A percentile compares a stretch with the other conserved stretches of the same genome.
phyloP scores from a whole-genome alignment of 1,140 invertebrate genomes.

The Goniozus legneri region DNA sequence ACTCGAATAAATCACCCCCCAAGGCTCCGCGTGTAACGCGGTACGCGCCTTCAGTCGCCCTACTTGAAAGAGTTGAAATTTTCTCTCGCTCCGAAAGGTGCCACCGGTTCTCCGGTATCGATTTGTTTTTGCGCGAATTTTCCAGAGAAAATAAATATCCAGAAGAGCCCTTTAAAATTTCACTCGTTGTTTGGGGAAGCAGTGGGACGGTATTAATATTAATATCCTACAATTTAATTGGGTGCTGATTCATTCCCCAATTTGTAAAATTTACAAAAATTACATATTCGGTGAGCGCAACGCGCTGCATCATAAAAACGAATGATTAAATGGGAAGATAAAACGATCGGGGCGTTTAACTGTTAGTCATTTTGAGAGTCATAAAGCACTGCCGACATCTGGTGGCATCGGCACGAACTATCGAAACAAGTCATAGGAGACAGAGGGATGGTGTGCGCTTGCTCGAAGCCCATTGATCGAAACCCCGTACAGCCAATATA shows the following conservation, averaged over 20 bases:
- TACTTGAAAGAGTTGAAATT: conserved; percentile 41
- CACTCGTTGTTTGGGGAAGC: too few relatives aligned
- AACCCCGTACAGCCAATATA: conserved; percentile 33
- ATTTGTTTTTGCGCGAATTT: too few relatives aligned
- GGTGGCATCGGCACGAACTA: conserved; percentile 37
- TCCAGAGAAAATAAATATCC: too few relatives aligned
- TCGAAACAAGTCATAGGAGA: conserved; percentile 36
- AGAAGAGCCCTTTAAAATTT: too few relatives aligned
- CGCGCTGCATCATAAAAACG: neutral
- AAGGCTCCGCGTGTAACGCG: conserved; percentile 40
- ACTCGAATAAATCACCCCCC: conserved; percentile 55
- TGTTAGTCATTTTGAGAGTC: conserved; percentile 37
- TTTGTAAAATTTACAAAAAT: too few relatives aligned
- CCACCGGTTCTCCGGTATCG: neutral
- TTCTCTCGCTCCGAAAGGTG: conserved; percentile 44
- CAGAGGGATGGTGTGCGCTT: conserved; percentile 31
- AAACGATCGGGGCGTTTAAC: conserved; percentile 38
- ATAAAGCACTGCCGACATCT: conserved; percentile 49
- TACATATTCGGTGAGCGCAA: too few relatives aligned
- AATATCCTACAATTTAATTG: too few relatives aligned
- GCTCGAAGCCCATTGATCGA: conserved; percentile 48
- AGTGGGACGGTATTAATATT: too few relatives aligned
- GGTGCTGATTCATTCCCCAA: too few relatives aligned
- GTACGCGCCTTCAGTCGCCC: conserved; percentile 32
- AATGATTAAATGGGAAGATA: conserved; percentile 26